Evolutionary conservation across 2,113 vertebrate genomes (phyloP), one percentile per base, ranked within the genome.

Genomic region (Emydura subglobosa): DNA sequence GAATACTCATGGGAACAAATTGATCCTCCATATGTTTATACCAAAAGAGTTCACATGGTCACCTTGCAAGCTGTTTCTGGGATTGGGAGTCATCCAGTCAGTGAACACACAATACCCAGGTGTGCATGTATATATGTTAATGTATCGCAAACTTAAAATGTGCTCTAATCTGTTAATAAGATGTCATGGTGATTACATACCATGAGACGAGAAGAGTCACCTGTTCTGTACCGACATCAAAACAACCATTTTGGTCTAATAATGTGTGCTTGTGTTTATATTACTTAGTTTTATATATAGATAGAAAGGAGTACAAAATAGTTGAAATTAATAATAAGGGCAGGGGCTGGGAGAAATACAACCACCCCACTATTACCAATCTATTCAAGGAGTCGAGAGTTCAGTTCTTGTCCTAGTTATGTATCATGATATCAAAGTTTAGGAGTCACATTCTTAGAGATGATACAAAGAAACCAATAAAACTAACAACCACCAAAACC

Each of bases 281-380:
- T 4, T 0, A n/a, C 61, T 34, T 59, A 1, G 9, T 50, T 42
- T 10, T 27, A 7, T 13, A 44, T 6, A 4, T 31, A 82, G 7
- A 82, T 3, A 49, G 21, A 90, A 80, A 85, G 22, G 0, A 74
- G 72, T 42, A 31, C 13, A 21, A 76, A 78, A 31, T 57, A 55
- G 39, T 17, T 85, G n/a, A 53, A 74, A 74, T 54, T 53, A 74
- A 27, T 12, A 31, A 29, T 57, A 29, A 86, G 51, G 53, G 27
- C 29, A 31, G 54, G 47, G 21, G 31, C 44, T 47, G 34, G 47
- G 29, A 25, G 7, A 68, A 68, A 68, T 68, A 68, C 34, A 68
- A 57, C 44, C 16, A 17, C 9, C 25, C 6, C n/a, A 53, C n/a
- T 16, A 74, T 17, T 42, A 27, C 51, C 25, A 53, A 44, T 44